These are phyloP conservation scores for Diceros bicornis DNA, from an alignment of 2,797 vertebrate species.

Conservation along the genomic window DNA sequence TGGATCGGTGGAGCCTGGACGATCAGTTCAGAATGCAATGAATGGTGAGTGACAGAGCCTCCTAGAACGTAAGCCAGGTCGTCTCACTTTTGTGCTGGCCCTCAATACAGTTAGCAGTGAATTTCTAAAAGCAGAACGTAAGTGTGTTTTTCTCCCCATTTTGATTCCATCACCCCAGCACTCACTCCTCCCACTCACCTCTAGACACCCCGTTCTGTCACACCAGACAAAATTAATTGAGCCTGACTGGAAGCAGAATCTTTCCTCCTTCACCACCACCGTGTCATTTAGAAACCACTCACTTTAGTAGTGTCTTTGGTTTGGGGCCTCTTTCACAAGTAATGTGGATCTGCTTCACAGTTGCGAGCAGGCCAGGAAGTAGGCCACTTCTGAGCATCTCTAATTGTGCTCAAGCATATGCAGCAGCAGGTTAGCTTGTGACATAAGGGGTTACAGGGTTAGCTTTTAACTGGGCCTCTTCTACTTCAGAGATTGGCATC, in stretches of 20 bases:
- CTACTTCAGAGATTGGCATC: not conserved
- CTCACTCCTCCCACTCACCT: not conserved
- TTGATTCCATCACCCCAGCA: not conserved
- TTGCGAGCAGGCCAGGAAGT: not conserved
- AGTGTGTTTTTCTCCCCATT: not conserved
- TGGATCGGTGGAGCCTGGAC: constrained; percentile 87
- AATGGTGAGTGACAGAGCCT: constrained; percentile 87
- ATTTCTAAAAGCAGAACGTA: not conserved
- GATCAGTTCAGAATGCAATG: constrained; percentile 84
- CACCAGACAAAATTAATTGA: not conserved
- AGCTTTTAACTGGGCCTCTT: not conserved
- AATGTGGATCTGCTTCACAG: not conserved
- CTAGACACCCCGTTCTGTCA: not conserved
- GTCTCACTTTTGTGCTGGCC: not conserved
- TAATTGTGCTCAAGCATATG: not conserved
- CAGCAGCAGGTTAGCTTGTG: too few relatives aligned
- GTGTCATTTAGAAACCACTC: not conserved
- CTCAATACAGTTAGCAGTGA: not conserved
- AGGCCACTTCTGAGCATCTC: not conserved
- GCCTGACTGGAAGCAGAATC: not conserved
- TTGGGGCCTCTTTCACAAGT: not conserved
- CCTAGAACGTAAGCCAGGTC: constrained; percentile 24
- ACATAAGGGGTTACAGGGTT: too few relatives aligned
- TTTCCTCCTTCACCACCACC: not conserved
- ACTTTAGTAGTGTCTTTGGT: not conserved